Evolutionary conservation across 2,797 vertebrate genomes (phyloP), one percentile per base, ranked within the genome.

Genomic region (Brotula barbata): DNA sequence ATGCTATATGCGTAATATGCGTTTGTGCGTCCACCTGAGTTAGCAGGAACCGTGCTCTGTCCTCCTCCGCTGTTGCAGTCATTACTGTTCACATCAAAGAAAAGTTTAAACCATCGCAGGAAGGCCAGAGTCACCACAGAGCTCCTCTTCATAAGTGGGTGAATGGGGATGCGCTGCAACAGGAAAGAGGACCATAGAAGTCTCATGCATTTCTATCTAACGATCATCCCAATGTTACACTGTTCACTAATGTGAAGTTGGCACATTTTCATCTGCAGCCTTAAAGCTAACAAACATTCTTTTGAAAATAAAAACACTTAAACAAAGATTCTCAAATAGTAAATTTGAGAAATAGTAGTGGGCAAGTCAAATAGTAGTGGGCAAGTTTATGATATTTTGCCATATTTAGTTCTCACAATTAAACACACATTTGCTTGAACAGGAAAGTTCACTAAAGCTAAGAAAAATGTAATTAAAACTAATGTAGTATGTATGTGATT

Each of bases 61-160:
- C 78, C 85, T 39, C 53, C 62, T 62, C 79, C 60, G 40, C n/a
- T n/a, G n/a, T n/a, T n/a, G n/a, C n/a, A n/a, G n/a, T n/a, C n/a
- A 8, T 34, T 19, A 6, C 47, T 60, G 59, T 81, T 86, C 20
- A 36, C 36, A 1, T 83, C 70, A 53, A 83, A 90, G 63, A 87
- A 83, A 1, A 14, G 3, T 58, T 77, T 86, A 43, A 90, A 89
- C 86, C 85, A 90, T 23, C 48, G 65, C 40, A 90, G 71, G 46
- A 91, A 86, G 13, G 33, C 47, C 42, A 83, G 48, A 13, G 60
- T 20, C 36, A 61, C 64, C 0, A 6, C 0, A 0, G 40, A 1
- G 36, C 73, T 71, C 31, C 45, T 81, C 58, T 52, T 56, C 5
- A 80, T 56, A 62, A 88, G 61, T 5, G 41, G 20, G 16, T 73